A percentile compares a stretch with the other conserved stretches of the same genome.
Conservation (phyloP, 1,140 invertebrate species). For the Trinorchestia longiramus region DNA sequence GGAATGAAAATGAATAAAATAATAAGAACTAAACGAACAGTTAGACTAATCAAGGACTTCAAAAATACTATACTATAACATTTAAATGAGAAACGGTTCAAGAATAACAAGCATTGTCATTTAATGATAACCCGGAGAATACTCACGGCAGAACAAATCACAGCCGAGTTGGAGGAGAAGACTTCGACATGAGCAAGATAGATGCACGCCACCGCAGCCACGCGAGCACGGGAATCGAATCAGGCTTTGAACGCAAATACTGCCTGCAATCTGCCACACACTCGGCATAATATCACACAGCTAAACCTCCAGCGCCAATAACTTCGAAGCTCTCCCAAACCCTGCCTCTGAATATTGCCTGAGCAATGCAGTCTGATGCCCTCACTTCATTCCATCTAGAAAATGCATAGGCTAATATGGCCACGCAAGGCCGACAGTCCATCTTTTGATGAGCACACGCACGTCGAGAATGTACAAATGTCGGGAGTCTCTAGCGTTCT, state of each 20-base stretch:
- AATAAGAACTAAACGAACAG: too few relatives aligned
- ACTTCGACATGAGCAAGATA: background rate
- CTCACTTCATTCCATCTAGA: background rate
- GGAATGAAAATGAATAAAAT: background rate
- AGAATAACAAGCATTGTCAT: background rate
- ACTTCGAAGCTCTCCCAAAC: background rate
- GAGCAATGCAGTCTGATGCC: background rate
- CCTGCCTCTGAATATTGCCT: background rate
- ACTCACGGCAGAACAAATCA: background rate
- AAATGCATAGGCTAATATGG: background rate
- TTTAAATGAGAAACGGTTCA: too few relatives aligned
- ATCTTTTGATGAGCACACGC: background rate
- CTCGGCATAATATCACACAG: constrained; percentile 12
- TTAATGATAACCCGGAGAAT: background rate
- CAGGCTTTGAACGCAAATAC: background rate
- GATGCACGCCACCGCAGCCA: background rate
- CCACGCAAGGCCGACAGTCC: background rate
- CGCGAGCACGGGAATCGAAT: background rate
- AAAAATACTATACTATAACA: too few relatives aligned
- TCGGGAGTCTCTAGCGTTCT: background rate
- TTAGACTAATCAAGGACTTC: too few relatives aligned
- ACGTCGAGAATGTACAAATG: background rate
- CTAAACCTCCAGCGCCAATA: background rate
- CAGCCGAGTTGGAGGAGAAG: background rate
- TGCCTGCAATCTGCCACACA: constrained; percentile 13